Percentiles rank a stretch among this genome's conserved stretches.
Evolutionary conservation across 2,113 vertebrate species (phyloP).

Genomic region (Antechinus flavipes): DNA sequence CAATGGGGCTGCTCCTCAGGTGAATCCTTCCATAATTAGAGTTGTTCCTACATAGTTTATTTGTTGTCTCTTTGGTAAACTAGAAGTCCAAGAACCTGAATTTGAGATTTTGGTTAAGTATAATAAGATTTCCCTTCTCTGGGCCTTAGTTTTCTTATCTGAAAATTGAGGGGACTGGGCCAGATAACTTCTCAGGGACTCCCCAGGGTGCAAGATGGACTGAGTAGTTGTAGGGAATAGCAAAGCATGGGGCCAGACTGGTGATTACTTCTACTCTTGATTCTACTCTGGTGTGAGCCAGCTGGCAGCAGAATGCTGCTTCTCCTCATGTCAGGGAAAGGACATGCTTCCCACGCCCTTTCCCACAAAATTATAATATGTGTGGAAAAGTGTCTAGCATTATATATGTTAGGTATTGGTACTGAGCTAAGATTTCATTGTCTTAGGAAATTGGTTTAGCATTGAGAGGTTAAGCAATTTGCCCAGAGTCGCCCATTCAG

Average conservation of each 20-base stretch:
- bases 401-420: neutral
- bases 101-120: neutral
- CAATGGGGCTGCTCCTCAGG: neutral
- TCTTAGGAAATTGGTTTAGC: neutral
- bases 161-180: neutral
- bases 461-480: neutral
- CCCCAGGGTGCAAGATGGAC: neutral
- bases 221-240: neutral
- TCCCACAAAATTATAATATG: neutral
- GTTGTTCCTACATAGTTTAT: neutral
- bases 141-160: neutral
- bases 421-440: neutral
- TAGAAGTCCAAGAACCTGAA: neutral
- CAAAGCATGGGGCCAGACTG: neutral
- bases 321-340: slow-evolving; percentile 4
- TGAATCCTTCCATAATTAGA: neutral
- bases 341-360: neutral
- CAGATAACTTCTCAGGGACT: neutral
- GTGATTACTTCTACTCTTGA: neutral
- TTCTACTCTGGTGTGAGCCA: neutral
- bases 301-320: neutral
- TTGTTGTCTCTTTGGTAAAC: neutral
- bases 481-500: neutral
- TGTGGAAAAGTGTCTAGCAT: neutral
- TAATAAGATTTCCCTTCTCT: neutral